Evolutionary conservation across 2,113 vertebrate species (phyloP).

Genomic region (Bubo blakistoni): DNA sequence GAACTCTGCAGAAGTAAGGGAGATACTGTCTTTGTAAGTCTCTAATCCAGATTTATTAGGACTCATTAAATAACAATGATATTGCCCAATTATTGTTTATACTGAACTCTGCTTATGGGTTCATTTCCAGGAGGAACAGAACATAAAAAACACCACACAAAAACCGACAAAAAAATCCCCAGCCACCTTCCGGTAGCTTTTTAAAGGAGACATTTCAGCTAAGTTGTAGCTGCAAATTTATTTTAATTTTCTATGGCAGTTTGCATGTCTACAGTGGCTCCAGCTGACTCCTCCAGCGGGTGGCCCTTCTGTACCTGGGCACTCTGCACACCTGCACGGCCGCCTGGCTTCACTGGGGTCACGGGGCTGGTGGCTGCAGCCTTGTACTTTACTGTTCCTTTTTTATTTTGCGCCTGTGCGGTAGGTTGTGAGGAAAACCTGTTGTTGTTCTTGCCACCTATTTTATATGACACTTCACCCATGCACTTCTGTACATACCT

Average conservation of each 20-base stretch:
- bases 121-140: not conserved
- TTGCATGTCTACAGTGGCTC: not conserved
- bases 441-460: not conserved
- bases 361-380: accelerated
- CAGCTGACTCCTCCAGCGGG: not conserved
- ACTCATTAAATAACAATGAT: not conserved
- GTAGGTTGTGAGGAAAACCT: not conserved
- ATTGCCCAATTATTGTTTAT: not conserved
- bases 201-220: not conserved
- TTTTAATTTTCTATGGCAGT: not conserved
- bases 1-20: not conserved
- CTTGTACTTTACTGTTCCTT: not conserved
- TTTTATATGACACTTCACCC: not conserved
- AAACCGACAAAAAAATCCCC: not conserved
- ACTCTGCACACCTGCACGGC: not conserved
- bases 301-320: not conserved
- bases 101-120: not conserved
- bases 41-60: not conserved
- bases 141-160: not conserved
- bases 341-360: not conserved
- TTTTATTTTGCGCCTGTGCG: not conserved
- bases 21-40: not conserved
- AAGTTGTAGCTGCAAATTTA: not conserved
- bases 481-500: not conserved
- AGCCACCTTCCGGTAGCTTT: not conserved